A percentile compares a stretch with the other conserved stretches of the same genome.
These are phyloP conservation scores for Iselma pallidipennis DNA, from an alignment of 2,888 invertebrate genomes.

Conservation along the genomic window DNA sequence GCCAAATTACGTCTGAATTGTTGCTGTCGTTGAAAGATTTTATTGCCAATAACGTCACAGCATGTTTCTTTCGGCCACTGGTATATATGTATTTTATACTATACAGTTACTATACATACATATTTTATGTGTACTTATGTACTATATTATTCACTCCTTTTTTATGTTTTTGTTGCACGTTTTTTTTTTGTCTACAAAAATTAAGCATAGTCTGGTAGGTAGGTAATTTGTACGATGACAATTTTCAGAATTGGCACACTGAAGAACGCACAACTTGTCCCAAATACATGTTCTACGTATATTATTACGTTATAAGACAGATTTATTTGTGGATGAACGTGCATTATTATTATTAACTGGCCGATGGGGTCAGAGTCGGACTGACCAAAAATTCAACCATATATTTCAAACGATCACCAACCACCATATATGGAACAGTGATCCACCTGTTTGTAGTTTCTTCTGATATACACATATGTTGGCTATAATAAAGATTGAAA, in stretches of 20 bases:
- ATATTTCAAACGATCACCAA: too few relatives aligned
- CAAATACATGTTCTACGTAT: neutral
- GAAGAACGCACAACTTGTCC: conserved; percentile 4
- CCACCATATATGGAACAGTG: too few relatives aligned
- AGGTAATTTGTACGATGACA: neutral
- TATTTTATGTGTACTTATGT: neutral
- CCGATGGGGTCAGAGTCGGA: neutral
- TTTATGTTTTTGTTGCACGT: neutral
- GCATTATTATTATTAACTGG: neutral
- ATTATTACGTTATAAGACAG: neutral
- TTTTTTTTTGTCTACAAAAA: neutral
- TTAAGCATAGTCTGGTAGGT: neutral
- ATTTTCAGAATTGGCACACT: neutral
- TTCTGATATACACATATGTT: too few relatives aligned
- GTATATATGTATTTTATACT: neutral
- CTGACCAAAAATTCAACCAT: too few relatives aligned
- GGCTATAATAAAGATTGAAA: too few relatives aligned
- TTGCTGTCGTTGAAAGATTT: conserved; percentile 2
- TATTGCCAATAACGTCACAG: conserved; percentile 8
- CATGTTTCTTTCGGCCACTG: neutral
- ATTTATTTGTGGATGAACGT: neutral
- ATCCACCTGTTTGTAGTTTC: too few relatives aligned
- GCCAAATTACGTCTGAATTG: conserved; percentile 9
- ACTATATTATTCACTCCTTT: neutral
- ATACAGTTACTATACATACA: neutral